Evolutionary conservation across 2,888 invertebrate species (phyloP).

Genomic region (Flexamia atlantica): DNA sequence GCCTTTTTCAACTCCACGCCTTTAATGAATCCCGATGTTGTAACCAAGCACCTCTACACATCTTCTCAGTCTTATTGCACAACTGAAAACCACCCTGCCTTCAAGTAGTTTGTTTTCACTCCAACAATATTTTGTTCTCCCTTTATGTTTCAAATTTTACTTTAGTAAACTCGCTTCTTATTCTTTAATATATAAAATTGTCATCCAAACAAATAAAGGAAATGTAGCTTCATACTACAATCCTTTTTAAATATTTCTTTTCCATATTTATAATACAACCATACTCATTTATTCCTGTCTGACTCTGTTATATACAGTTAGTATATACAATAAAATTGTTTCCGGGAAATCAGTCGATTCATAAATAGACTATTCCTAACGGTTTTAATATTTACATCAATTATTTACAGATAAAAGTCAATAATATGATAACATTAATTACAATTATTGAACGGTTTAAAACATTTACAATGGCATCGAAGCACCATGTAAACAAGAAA

Average conservation of each 20-base stretch:
- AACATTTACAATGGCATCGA: conserved; percentile 27
- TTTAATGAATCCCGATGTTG: conserved; percentile 4
- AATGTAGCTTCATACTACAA: conserved; percentile 53
- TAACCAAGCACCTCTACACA: not conserved
- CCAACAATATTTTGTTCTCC: no score
- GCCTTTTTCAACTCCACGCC: conserved; percentile 8
- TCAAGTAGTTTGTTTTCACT: conserved; percentile 11
- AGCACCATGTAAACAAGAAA: conserved; percentile 39
- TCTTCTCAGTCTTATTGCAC: conserved; percentile 27
- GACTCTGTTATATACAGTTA: conserved; percentile 34
- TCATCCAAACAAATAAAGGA: not conserved
- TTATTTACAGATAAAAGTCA: conserved; percentile 52
- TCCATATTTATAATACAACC: conserved; percentile 10
- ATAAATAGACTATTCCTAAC: conserved; percentile 51
- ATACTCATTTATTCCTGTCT: not conserved
- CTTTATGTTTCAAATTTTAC: no score
- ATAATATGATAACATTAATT: conserved; percentile 55
- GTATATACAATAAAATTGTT: conserved; percentile 9
- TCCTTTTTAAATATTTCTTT: conserved; percentile 35
- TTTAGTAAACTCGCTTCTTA: not conserved
- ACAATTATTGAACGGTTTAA: conserved; percentile 40
- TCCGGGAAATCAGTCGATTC: conserved; percentile 25
- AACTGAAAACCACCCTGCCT: conserved; percentile 20
- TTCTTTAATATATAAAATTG: not conserved
- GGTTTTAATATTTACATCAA: conserved; percentile 32